Evolutionary conservation across 1,140 invertebrate genomes (phyloP).

Genomic region (Pseudomyrmex cubaensis): DNA sequence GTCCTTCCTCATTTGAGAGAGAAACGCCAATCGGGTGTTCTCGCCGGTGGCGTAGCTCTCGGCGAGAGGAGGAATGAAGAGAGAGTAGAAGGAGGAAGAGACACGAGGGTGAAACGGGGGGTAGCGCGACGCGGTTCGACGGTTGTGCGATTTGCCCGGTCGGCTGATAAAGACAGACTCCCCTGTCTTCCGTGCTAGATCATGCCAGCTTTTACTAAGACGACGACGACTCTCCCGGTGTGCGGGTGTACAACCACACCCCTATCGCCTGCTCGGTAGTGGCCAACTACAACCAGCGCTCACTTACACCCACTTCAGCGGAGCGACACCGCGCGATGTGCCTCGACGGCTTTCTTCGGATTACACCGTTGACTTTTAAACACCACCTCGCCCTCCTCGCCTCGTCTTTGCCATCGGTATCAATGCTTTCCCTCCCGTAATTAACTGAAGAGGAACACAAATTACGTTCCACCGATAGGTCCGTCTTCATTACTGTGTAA

Average conservation of each 20-base stretch:
- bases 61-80: conserved; percentile 24
- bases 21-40: conserved; percentile 74
- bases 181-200: conserved; percentile 75
- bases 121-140: conserved; percentile 58
- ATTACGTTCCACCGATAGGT: conserved; percentile 39
- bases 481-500: conserved; percentile 19
- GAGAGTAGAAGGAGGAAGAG: conserved; percentile 1
- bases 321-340: conserved; percentile 62
- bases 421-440: conserved; percentile 38
- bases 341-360: conserved; percentile 75
- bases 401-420: conserved; percentile 7
- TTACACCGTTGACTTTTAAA: conserved; percentile 62
- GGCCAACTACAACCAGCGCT: conserved; percentile 65
- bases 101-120: conserved; percentile 4
- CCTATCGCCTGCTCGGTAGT: conserved; percentile 37
- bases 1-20: conserved; percentile 67
- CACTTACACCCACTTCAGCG: conserved; percentile 72
- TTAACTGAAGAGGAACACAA: conserved; percentile 59
- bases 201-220: conserved; percentile 74
- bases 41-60: conserved; percentile 67
- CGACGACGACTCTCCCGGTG: conserved; percentile 46
- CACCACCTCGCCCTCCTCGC: conserved; percentile 40
- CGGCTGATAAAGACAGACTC: conserved; percentile 79
- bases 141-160: conserved; percentile 69
- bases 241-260: conserved; percentile 60